Conservation (phyloP, 2,113 vertebrate genomes). For the Anas platyrhynchos region DNA sequence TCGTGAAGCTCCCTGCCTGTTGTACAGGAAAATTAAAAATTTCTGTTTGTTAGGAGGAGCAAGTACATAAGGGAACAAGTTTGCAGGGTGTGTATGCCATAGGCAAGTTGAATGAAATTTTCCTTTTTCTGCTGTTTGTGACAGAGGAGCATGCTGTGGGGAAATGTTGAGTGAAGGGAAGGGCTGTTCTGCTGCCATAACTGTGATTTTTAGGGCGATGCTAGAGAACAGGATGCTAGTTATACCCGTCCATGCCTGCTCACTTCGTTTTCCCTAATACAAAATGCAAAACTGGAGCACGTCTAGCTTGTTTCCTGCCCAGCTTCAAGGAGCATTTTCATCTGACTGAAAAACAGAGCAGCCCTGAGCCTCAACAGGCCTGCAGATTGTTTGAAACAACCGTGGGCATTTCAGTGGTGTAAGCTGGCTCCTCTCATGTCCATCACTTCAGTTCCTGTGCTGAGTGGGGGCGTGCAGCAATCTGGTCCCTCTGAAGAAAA, state of each 20-base stretch:
- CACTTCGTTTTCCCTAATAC: not conserved
- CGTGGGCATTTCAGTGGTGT: not conserved
- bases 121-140: not conserved
- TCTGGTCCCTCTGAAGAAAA: not conserved
- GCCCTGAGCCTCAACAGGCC: not conserved
- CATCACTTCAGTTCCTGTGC: not conserved
- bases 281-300: no score
- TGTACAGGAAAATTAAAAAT: not conserved
- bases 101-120: not conserved
- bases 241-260: not conserved
- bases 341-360: not conserved
- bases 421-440: not conserved
- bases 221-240: not conserved
- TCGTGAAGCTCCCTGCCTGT: not conserved
- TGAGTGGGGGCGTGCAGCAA: not conserved
- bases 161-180: not conserved
- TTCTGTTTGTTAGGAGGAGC: not conserved
- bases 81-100: no score
- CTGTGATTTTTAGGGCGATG: not conserved
- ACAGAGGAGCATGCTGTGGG: not conserved
- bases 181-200: not conserved
- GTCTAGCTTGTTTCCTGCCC: not conserved
- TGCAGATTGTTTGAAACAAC: not conserved
- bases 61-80: not conserved
- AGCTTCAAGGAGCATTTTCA: not conserved